Percentiles rank a stretch among this genome's conserved stretches.
These are phyloP conservation scores for Melitaea cinxia DNA, from an alignment of 1,140 invertebrate species.

Conservation along the genomic window DNA sequence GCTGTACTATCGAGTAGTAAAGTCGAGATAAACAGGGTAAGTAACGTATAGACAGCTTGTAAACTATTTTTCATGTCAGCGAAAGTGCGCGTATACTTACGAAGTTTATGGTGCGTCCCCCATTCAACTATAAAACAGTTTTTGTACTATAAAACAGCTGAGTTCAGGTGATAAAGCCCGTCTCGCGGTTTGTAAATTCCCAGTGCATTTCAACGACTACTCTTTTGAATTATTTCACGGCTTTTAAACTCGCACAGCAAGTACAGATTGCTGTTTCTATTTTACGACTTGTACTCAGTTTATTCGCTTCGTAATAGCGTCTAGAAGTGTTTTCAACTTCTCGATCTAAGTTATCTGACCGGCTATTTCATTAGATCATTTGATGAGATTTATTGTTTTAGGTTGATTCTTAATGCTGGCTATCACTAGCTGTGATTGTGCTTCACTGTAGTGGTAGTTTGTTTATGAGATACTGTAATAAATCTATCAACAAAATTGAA, in stretches of 20 bases:
- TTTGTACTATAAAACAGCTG: conserved; percentile 46
- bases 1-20: conserved; percentile 64
- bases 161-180: conserved; percentile 50
- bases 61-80: conserved; percentile 78
- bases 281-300: conserved; percentile 43
- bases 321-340: conserved; percentile 17
- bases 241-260: conserved; percentile 51
- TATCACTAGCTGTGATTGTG: no score
- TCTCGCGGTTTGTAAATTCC: conserved; percentile 49
- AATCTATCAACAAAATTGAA: no score
- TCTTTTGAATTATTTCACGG: conserved; percentile 72
- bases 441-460: no score
- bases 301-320: conserved; percentile 29
- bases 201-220: conserved; percentile 49
- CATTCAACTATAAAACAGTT: conserved; percentile 25
- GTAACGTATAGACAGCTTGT: conserved; percentile 58
- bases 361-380: conserved; percentile 5
- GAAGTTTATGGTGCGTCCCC: conserved; percentile 52
- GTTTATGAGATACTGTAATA: no score
- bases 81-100: conserved; percentile 64
- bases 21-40: conserved; percentile 66
- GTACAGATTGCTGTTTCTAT: conserved; percentile 53
- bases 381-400: conserved; percentile 5
- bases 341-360: background rate
- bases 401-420: no score